phyloP scores from a whole-genome alignment of 2,888 invertebrate species.

The Geophilus truncorum region DNA sequence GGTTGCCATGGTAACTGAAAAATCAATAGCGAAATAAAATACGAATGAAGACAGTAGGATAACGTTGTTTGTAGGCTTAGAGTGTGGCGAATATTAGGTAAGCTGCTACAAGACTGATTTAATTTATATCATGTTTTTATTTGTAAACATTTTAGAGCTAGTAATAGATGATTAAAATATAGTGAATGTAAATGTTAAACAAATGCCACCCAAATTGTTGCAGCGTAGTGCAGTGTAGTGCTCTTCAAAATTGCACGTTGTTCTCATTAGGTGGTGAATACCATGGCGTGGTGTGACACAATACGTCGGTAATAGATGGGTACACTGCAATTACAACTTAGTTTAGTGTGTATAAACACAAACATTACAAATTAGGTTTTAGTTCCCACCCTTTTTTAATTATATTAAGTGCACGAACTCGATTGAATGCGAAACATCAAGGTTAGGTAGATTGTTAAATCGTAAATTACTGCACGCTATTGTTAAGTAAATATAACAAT shows the following conservation, averaged over 20 bases:
- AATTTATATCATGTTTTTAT: not conserved
- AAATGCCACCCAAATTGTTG: not conserved
- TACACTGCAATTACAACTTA: not conserved
- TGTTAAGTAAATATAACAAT: not conserved
- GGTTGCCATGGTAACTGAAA: not conserved
- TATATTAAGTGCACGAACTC: not conserved
- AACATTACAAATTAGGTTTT: not conserved
- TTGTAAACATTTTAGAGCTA: not conserved
- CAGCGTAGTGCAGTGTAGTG: not conserved
- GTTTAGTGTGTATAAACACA: not conserved
- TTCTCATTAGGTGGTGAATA: not conserved
- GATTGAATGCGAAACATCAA: not conserved
- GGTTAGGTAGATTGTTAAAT: not conserved
- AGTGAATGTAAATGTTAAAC: not conserved
- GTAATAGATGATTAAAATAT: not conserved
- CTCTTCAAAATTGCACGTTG: not conserved
- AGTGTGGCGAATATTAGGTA: conserved; percentile 14
- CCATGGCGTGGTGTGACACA: not conserved
- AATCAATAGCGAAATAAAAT: conserved; percentile 9
- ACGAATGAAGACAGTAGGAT: conserved; percentile 10
- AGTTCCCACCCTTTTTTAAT: not conserved
- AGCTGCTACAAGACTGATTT: not conserved
- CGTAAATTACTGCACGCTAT: not conserved
- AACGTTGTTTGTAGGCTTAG: not conserved
- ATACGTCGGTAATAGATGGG: not conserved